A percentile compares a stretch with the other conserved stretches of the same genome.
phyloP scores from a whole-genome alignment of 1,140 invertebrate species.

The Drosophila baimaii region DNA sequence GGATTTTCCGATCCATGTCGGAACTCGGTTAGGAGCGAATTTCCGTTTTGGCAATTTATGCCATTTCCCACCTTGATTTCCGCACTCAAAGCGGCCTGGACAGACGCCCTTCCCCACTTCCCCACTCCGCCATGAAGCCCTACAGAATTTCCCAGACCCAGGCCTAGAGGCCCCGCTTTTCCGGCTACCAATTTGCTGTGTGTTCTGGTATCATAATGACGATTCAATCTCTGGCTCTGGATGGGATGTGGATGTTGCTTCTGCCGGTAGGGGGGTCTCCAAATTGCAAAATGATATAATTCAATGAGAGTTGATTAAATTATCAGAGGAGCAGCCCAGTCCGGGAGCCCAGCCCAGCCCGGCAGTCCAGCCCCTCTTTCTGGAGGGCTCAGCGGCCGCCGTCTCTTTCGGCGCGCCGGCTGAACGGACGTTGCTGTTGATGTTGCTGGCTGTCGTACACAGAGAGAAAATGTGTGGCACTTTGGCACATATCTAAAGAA shows the following conservation, averaged over 20 bases:
- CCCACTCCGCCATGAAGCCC: background rate
- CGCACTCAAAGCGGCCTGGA: slow-evolving; percentile 63
- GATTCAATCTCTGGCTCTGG: slow-evolving; percentile 60
- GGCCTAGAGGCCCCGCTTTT: slow-evolving; percentile 24
- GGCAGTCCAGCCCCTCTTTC: background rate
- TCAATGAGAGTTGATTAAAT: slow-evolving; percentile 82
- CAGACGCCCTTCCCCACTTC: too few species aligned
- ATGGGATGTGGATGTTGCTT: slow-evolving; percentile 31
- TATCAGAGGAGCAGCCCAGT: slow-evolving; percentile 59
- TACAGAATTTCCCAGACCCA: slow-evolving; percentile 21
- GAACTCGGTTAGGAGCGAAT: slow-evolving; percentile 29
- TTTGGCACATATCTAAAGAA: fast-evolving
- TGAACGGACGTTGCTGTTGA: slow-evolving; percentile 23
- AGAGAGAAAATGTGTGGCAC: background rate
- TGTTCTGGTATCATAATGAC: slow-evolving; percentile 70
- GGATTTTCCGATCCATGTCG: slow-evolving; percentile 10
- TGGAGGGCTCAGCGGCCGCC: background rate
- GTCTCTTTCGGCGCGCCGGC: background rate
- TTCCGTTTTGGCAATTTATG: slow-evolving; percentile 78
- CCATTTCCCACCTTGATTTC: slow-evolving; percentile 81
- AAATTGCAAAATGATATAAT: slow-evolving; percentile 83
- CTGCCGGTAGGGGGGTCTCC: slow-evolving; percentile 32
- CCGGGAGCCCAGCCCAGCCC: background rate
- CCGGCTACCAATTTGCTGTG: slow-evolving; percentile 26
- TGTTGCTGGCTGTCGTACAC: slow-evolving; percentile 27